Base-by-base conservation (phyloP, 2,113 vertebrate genomes). In the Paracanthobrama guichenoti region DNA sequence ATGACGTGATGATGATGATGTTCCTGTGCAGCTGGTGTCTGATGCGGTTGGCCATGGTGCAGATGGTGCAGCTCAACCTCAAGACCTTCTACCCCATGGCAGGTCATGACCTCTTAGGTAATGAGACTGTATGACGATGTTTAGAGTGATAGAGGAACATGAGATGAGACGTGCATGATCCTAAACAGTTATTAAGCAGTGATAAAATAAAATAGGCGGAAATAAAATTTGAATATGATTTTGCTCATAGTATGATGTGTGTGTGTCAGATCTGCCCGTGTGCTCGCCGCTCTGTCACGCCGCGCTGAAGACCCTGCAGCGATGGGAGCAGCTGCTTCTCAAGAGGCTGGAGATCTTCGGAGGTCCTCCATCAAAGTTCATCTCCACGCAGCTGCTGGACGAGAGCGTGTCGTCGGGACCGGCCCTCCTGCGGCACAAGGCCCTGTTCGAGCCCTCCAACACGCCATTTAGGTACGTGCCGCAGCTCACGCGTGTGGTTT, bases 31-130 rank as follows among this genome's bases (percentile, higher is more conserved):
- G 98, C 92, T 99, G 98, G 98, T 98, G 96, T 91, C 94, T 99
- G 91, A 99, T 99, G 97, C 95, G 98, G 74, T 90, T 98, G 91
- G 93, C 97, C 60, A 97, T 99, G 97, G 97, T 99, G 88, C 98
- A 99, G 81, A 93, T 97, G 92, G 96, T 98, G 83, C 94, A 98
- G 90, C 93, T 93, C 91, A 99, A 96, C 91, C 92, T 99, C 90
- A 99, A 98, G 93, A 95, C 91, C 81, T 98, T 99, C 93, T 99
- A 97, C 93, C 96, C 97, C 35, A 95, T 96, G 91, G 96, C 96
- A 91, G 98, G 98, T 90, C 97, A 98, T 89, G 97, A 99, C 92
- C 96, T 99, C 84, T 93, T 97, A 94, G 98, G 98, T 99, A 55
- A n/a, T 0, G 67, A 42, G 67, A 2, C 62, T 16, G 4, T 31